Base-by-base conservation (phyloP, 2,113 vertebrate genomes). In the Phainopepla nitens region DNA sequence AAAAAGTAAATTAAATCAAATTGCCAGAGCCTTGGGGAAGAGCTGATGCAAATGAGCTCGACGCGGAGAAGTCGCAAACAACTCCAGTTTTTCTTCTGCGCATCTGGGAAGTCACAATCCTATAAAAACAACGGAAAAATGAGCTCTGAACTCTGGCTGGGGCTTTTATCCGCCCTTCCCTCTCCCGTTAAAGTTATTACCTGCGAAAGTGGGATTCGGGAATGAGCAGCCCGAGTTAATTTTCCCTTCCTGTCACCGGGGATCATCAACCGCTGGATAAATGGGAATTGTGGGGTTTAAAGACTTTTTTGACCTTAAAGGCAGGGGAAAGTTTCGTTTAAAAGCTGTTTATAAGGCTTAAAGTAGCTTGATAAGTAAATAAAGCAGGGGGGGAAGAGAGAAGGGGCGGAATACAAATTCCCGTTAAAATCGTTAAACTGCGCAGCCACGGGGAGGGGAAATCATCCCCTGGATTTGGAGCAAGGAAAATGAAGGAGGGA, bases 1-100 rank as follows among this genome's bases (percentile, higher is more conserved):
- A 12, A 89, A 87, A 87, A 91, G 91, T 81, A 94, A 96, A 97
- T 96, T 54, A 94, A 97, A 95, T 94, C 90, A 90, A 91, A 88
- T 73, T 64, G 72, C 60, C 15, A 2, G 65, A 72, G 90, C 96
- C 94, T 90, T 50, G 53, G 85, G 94, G 90, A 72, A 93, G 85
- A 90, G 58, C 50, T 39, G 39, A 91, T 92, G 89, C 87, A 95
- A 92, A 89, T 92, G 73, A 94, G 62, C 51, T 61, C 58, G 45
- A 45, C 2, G 16, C 49, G 1, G 31, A 5, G 2, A 36, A 62
- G 60, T 50, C 39, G 4, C 65, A 44, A 90, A 68, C 11, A 57
- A 20, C 57, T 51, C 54, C 24, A 0, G 51, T 42, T 92, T 90
- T 83, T 15, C 21, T 66, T 39, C 27, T 8, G 64, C 24, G 35